phyloP scores from a whole-genome alignment of 2,888 invertebrate species.

The Aspidiotus destructor region DNA sequence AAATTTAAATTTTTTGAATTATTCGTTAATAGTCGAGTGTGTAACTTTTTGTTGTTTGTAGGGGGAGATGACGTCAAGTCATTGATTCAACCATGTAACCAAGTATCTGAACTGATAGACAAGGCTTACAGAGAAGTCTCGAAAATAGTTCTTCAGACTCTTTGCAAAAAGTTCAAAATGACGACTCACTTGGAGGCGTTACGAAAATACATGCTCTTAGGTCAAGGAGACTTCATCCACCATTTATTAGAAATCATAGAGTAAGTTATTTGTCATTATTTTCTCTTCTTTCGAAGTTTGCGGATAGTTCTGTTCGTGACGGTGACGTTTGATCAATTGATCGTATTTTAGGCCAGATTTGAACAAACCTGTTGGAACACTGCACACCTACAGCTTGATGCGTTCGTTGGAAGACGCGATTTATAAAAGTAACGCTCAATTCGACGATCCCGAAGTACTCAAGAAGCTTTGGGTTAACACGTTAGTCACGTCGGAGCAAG shows the following conservation, averaged over 20 bases:
- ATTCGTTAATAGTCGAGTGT: not conserved
- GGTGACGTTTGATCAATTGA: not conserved
- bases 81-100: constrained; percentile 57
- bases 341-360: constrained; percentile 62
- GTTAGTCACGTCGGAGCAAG: constrained; percentile 54
- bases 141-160: constrained; percentile 70
- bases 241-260: constrained; percentile 84
- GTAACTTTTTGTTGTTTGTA: not conserved
- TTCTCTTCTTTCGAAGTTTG: not conserved
- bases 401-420: constrained; percentile 75
- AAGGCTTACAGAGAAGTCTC: constrained; percentile 80
- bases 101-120: constrained; percentile 71
- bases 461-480: constrained; percentile 76
- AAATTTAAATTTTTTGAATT: not conserved
- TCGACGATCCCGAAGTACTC: constrained; percentile 82
- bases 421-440: constrained; percentile 87
- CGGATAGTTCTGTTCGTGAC: not conserved
- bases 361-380: constrained; percentile 70
- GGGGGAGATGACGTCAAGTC: constrained; percentile 43
- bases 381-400: constrained; percentile 80
- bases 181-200: constrained; percentile 85
- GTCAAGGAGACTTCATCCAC: constrained; percentile 92
- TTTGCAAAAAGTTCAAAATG: constrained; percentile 77
- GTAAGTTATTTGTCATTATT: constrained; percentile 48
- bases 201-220: constrained; percentile 78